Evolutionary conservation across 1,140 invertebrate genomes (phyloP), one percentile per base, ranked within the genome.

Genomic region (Tetramorium simillimum): DNA sequence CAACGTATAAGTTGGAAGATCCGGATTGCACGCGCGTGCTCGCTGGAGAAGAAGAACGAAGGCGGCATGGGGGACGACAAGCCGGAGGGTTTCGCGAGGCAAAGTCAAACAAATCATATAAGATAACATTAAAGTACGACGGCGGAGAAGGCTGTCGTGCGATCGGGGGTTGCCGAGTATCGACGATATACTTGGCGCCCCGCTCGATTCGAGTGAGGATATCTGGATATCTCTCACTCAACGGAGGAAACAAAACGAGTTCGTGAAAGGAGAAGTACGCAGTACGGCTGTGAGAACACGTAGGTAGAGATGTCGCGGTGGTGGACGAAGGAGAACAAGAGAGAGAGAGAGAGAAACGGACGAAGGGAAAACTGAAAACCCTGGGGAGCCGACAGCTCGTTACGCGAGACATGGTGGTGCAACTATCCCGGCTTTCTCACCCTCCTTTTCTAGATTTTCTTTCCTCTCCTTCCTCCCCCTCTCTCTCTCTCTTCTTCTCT

Each of bases 351-450:
- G 43, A 76, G 82, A 60, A 85, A 70, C 88, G 85, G 86, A 89
- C 88, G 90, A 91, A 88, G 87, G 75, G 92, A 91, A 89, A 92
- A 92, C 92, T 92, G 92, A 94, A 94, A 89, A 94, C 94, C 91
- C 93, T 93, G 84, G 94, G 94, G 94, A 94, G 90, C 90, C 92
- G 89, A 93, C 94, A 95, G 94, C 94, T 95, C 94, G 94, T 95
- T 95, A 94, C 93, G 92, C 88, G 91, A 94, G 92, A 95, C 93
- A 93, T 94, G 92, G 90, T 92, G 90, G 90, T 92, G 90, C 91
- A 92, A 92, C 92, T 93, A 92, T 94, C 86, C 87, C 81, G 67
- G 84, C 87, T 87, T 89, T 86, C 53, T 73, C 80, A 81, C 87
- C 86, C 76, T 75, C 56, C 67, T 70, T 87, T 85, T 69, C 53